A percentile compares a stretch with the other conserved stretches of the same genome.
Conservation (phyloP, 2,797 vertebrate genomes). For the Furcifer pardalis region DNA sequence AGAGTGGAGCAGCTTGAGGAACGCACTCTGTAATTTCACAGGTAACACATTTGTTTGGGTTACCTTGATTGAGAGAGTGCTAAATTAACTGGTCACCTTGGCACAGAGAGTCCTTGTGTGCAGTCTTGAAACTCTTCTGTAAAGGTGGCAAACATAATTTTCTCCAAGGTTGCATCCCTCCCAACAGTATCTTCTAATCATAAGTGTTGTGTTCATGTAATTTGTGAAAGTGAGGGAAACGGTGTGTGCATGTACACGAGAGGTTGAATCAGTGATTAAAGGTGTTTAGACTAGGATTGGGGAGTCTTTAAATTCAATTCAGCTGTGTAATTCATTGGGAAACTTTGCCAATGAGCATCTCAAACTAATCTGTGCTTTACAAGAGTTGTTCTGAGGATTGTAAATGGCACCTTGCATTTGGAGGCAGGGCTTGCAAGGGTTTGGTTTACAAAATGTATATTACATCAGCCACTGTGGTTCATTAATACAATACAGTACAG, state of each 20-base stretch:
- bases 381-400: not conserved
- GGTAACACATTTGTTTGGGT: conserved; percentile 14
- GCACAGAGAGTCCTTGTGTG: conserved; percentile 21
- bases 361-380: not conserved
- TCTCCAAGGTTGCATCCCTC: not conserved
- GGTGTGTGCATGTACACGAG: too few relatives aligned
- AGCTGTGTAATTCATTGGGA: not conserved
- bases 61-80: conserved; percentile 11
- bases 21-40: not conserved
- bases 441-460: not conserved
- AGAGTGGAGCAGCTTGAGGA: not conserved
- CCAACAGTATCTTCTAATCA: not conserved
- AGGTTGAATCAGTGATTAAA: not conserved
- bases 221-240: not conserved
- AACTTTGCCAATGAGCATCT: not conserved
- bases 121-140: conserved; percentile 35
- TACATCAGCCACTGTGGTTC: not conserved
- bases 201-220: too few relatives aligned
- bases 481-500: too few relatives aligned
- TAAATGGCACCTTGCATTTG: not conserved
- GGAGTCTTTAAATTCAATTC: not conserved
- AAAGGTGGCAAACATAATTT: conserved; percentile 8
- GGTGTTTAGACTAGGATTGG: not conserved
- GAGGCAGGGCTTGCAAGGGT: not conserved
- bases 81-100: conserved; percentile 35